phyloP scores from a whole-genome alignment of 2,797 vertebrate genomes.

The Pseudomugil tenellus region DNA sequence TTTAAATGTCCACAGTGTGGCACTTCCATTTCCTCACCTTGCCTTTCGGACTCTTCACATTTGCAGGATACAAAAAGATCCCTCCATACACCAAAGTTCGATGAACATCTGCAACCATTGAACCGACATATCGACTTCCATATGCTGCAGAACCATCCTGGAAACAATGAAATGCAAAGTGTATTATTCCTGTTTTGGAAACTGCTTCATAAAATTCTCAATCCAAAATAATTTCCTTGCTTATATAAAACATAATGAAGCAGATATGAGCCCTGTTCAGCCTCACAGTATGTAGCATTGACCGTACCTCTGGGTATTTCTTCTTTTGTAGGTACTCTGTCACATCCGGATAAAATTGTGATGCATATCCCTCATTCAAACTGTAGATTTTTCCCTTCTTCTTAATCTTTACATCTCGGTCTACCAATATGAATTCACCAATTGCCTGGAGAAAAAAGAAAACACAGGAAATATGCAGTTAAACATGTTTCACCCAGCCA shows the following conservation, averaged over 20 bases:
- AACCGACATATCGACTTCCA: slow-evolving; percentile 93
- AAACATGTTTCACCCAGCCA: neutral
- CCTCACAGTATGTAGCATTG: neutral
- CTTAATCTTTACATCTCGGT: slow-evolving; percentile 91
- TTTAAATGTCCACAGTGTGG: neutral
- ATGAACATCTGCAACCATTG: slow-evolving; percentile 98
- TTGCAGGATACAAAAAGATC: slow-evolving; percentile 96
- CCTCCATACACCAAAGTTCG: slow-evolving; percentile 96
- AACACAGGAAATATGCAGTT: neutral
- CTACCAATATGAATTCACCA: slow-evolving; percentile 95
- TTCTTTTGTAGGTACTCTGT: slow-evolving; percentile 93
- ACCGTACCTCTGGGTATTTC: slow-evolving; percentile 90
- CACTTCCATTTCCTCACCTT: slow-evolving; percentile 83
- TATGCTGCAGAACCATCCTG: slow-evolving; percentile 93
- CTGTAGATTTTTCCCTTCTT: slow-evolving; percentile 97
- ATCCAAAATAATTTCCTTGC: neutral
- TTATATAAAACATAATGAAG: neutral
- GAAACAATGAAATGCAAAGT: slow-evolving; percentile 1
- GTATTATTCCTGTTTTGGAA: neutral
- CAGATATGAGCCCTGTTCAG: neutral
- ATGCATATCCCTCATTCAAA: slow-evolving; percentile 94
- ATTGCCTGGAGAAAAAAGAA: slow-evolving; percentile 83
- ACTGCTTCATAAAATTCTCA: neutral
- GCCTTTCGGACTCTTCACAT: slow-evolving; percentile 93
- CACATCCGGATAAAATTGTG: slow-evolving; percentile 90